phyloP scores from a whole-genome alignment of 92 coral and sea anemone species.

The Palythoa grandis region DNA sequence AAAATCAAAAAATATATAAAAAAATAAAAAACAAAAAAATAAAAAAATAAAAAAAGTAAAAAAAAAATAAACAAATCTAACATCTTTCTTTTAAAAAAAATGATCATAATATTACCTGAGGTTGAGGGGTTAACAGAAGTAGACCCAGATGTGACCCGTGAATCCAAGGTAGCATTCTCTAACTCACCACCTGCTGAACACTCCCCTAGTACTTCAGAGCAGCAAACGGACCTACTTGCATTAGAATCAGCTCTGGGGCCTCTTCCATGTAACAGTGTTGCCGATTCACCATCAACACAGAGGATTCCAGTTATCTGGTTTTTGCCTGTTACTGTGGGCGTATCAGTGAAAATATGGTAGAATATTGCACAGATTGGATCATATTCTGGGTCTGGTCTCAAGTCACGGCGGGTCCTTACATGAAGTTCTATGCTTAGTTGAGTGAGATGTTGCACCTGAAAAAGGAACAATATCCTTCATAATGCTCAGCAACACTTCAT shows the following conservation, averaged over 20 bases:
- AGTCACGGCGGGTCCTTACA: conserved; percentile 79
- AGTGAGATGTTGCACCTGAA: conserved; percentile 89
- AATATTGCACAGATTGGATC: conserved; percentile 95
- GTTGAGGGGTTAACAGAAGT: background rate
- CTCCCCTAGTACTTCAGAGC: background rate
- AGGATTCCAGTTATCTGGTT: conserved; percentile 77
- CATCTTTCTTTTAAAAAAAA: background rate
- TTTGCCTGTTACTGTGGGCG: conserved; percentile 59
- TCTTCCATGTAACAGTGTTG: conserved; percentile 23
- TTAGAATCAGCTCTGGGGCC: background rate
- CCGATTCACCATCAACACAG: conserved; percentile 80
- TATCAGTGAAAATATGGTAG: conserved; percentile 88
- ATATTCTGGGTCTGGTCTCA: conserved; percentile 93
- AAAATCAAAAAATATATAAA: too few relatives aligned
- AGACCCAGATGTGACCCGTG: background rate
- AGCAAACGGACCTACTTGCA: conserved; percentile 40
- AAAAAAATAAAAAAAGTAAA: too few relatives aligned
- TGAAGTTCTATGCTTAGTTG: conserved; percentile 92
- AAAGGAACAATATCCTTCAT: background rate
- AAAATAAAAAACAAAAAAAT: too few relatives aligned
- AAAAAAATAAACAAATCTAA: too few relatives aligned
- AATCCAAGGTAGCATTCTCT: background rate
- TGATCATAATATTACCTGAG: conserved; percentile 1
- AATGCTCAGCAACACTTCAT: too few relatives aligned
- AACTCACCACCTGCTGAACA: background rate